Percentiles rank a stretch among this genome's conserved stretches.
phyloP scores from a whole-genome alignment of 37 sponge, comb jelly and placozoan species.

The Cladorhizidae sp. region DNA sequence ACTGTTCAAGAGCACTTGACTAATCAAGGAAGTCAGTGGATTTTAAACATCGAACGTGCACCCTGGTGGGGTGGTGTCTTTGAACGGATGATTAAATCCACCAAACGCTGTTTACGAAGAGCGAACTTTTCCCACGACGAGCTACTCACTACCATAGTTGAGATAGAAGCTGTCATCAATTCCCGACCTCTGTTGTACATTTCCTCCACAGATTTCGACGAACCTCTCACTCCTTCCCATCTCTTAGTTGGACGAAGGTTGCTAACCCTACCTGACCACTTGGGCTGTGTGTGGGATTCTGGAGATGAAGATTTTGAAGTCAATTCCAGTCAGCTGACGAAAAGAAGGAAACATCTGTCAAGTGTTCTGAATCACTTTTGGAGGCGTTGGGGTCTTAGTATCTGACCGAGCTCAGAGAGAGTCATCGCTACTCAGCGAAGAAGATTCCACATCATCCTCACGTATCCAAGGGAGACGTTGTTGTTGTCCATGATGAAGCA shows the following conservation, averaged over 20 bases:
- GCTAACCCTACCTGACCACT: constrained; percentile 19
- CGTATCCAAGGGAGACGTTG: constrained; percentile 25
- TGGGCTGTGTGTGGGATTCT: not conserved
- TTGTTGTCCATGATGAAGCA: constrained; percentile 11
- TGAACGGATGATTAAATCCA: constrained; percentile 28
- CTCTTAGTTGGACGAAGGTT: constrained; percentile 15
- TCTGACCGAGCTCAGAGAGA: constrained; percentile 11
- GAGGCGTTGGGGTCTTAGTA: constrained; percentile 35
- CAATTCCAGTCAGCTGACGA: not conserved
- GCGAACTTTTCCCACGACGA: constrained; percentile 43
- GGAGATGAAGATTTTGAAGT: constrained; percentile 19
- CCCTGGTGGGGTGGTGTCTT: constrained; percentile 70
- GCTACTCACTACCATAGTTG: constrained; percentile 15
- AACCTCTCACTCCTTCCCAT: constrained; percentile 38
- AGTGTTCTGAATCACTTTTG: constrained; percentile 27
- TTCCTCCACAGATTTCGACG: constrained; percentile 24
- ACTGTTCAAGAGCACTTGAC: too few relatives aligned
- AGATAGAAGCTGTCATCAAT: constrained; percentile 27
- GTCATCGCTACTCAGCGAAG: not conserved
- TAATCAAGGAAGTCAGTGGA: too few relatives aligned
- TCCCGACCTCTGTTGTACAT: constrained; percentile 31
- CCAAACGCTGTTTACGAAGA: constrained; percentile 48
- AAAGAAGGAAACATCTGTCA: constrained; percentile 5
- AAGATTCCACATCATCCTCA: not conserved
- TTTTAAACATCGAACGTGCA: too few relatives aligned